A percentile compares a stretch with the other conserved stretches of the same genome.
These are phyloP conservation scores for Drosophila obscura DNA, from an alignment of 1,140 invertebrate species.

Conservation along the genomic window DNA sequence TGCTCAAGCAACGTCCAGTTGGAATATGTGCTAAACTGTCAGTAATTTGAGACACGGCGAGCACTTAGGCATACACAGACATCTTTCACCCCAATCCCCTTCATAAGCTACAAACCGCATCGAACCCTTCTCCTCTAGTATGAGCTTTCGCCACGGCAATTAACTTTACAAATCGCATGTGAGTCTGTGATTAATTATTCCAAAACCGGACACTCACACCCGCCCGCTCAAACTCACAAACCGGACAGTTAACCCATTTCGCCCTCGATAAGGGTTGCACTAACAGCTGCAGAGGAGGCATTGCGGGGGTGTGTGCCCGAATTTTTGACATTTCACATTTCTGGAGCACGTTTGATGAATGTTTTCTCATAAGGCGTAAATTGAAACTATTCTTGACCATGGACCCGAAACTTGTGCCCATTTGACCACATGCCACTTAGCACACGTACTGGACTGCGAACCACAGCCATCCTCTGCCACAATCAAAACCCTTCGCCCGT, in stretches of 20 bases:
- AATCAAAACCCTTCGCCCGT: neutral
- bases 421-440: constrained; percentile 78
- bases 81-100: constrained; percentile 1
- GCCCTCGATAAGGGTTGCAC: constrained; percentile 73
- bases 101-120: neutral
- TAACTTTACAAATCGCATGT: constrained; percentile 83
- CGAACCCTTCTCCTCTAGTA: constrained; percentile 19
- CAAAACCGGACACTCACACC: constrained; percentile 72
- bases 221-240: constrained; percentile 36
- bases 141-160: constrained; percentile 78
- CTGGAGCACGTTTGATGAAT: constrained; percentile 67
- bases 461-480: neutral
- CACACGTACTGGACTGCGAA: constrained; percentile 52
- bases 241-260: constrained; percentile 79
- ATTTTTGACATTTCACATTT: constrained; percentile 76
- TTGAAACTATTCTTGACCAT: constrained; percentile 77
- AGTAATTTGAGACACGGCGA: constrained; percentile 71
- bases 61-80: constrained; percentile 59
- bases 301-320: constrained; percentile 11
- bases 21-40: constrained; percentile 76
- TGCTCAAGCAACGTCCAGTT: constrained; percentile 32
- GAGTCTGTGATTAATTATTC: constrained; percentile 82
- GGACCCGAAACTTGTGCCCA: constrained; percentile 45
- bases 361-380: constrained; percentile 78
- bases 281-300: constrained; percentile 54